Evolutionary conservation across 2,113 vertebrate species (phyloP).

Genomic region (Odocoileus virginianus): DNA sequence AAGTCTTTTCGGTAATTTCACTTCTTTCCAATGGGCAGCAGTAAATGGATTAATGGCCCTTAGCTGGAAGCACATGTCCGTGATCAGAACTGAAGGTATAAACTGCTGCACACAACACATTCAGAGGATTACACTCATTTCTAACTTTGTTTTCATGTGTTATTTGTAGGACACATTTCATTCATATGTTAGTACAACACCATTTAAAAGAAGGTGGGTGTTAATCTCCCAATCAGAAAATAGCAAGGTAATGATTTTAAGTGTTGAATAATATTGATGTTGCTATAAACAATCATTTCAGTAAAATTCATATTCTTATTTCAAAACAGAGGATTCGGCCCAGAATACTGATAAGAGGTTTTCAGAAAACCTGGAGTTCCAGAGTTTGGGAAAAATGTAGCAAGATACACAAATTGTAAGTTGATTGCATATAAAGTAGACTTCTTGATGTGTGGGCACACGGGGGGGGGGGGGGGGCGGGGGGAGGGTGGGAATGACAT

Average conservation of each 20-base stretch:
- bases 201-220: conserved; percentile 66
- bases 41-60: conserved; percentile 78
- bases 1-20: conserved; percentile 73
- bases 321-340: conserved; percentile 15
- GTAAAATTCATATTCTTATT: conserved; percentile 22
- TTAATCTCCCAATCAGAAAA: conserved; percentile 72
- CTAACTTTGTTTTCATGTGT: conserved; percentile 74
- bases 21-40: conserved; percentile 60
- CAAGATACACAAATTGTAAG: background rate
- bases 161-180: conserved; percentile 75
- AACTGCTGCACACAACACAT: conserved; percentile 67
- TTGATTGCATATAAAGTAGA: background rate
- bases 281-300: conserved; percentile 58
- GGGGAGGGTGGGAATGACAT: background rate
- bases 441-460: background rate
- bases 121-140: conserved; percentile 61
- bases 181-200: conserved; percentile 68
- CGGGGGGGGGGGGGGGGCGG: fast-evolving
- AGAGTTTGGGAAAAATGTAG: background rate
- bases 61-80: conserved; percentile 68
- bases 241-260: conserved; percentile 70
- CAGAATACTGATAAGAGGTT: background rate
- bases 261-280: conserved; percentile 65
- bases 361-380: background rate
- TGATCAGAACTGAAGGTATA: conserved; percentile 69